phyloP scores from a whole-genome alignment of 1,140 invertebrate genomes.

The Ylistrum balloti region DNA sequence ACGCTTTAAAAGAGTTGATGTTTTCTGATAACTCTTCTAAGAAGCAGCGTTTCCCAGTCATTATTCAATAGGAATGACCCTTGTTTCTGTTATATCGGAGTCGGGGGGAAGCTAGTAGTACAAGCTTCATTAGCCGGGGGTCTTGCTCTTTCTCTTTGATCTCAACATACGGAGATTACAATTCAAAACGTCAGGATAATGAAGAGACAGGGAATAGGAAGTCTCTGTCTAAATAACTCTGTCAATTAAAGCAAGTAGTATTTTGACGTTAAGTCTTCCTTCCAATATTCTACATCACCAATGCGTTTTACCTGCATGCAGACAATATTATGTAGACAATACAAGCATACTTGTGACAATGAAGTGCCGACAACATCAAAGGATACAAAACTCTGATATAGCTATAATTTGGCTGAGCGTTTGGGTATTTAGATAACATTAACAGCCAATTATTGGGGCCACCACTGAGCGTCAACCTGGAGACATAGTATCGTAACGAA shows the following conservation, averaged over 20 bases:
- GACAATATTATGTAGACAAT: conserved; percentile 34
- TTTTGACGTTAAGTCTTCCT: conserved; percentile 33
- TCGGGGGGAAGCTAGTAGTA: not conserved
- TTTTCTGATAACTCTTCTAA: no score
- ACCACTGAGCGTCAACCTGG: conserved; percentile 22
- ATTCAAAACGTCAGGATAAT: conserved; percentile 18
- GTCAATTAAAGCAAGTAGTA: conserved; percentile 25
- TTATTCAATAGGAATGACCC: not conserved
- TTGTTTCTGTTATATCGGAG: not conserved
- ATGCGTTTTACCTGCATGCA: conserved; percentile 14
- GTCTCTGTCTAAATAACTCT: not conserved
- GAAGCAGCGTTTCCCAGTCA: no score
- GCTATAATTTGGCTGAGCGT: conserved; percentile 27
- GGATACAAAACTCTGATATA: conserved; percentile 9
- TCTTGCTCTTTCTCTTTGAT: conserved; percentile 19
- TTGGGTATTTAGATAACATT: conserved; percentile 40
- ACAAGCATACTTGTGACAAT: conserved; percentile 38
- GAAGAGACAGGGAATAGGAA: not conserved
- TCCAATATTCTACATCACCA: conserved; percentile 19
- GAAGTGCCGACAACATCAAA: conserved; percentile 13
- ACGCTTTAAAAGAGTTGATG: no score
- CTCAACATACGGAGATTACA: conserved; percentile 18
- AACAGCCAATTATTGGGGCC: conserved; percentile 24
- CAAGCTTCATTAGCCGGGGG: not conserved
- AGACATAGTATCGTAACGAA: conserved; percentile 38